Evolutionary conservation across 2,797 vertebrate species (phyloP).

Genomic region (Spinus pinus): DNA sequence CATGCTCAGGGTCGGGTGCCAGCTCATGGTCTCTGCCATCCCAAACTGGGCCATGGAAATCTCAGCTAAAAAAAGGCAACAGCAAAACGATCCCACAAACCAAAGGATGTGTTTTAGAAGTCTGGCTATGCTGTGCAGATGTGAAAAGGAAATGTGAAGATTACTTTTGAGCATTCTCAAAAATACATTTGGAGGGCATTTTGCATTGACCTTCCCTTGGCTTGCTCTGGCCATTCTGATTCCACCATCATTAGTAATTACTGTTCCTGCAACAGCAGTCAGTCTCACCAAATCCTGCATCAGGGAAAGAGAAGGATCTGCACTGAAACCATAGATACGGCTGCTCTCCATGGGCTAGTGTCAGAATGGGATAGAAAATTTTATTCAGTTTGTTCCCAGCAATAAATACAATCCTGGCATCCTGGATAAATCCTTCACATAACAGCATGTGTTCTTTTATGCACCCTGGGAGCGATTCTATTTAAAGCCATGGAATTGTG

Average conservation of each 20-base stretch:
- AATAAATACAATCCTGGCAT: conserved; percentile 44
- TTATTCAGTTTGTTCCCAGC: conserved; percentile 49
- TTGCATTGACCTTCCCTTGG: not conserved
- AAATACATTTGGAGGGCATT: not conserved
- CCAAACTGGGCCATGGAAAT: not conserved
- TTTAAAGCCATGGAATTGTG: conserved; percentile 57
- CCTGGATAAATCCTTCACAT: conserved; percentile 50
- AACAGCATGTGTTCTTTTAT: conserved; percentile 37
- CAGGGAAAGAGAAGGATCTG: not conserved
- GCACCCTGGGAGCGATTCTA: conserved; percentile 42
- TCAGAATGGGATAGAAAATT: conserved; percentile 50
- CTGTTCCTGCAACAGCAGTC: not conserved
- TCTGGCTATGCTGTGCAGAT: not conserved
- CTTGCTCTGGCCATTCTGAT: not conserved
- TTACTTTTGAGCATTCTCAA: not conserved
- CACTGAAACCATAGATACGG: not conserved
- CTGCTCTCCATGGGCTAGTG: conserved; percentile 13
- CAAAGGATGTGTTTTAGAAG: not conserved
- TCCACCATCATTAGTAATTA: not conserved
- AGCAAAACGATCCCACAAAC: not conserved
- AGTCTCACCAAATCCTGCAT: not conserved
- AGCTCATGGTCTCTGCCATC: not conserved
- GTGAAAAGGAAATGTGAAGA: not conserved
- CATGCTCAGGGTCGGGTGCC: accelerated
- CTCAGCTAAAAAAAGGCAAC: not conserved